phyloP scores from a whole-genome alignment of 2,113 vertebrate species.

The Panurus biarmicus region DNA sequence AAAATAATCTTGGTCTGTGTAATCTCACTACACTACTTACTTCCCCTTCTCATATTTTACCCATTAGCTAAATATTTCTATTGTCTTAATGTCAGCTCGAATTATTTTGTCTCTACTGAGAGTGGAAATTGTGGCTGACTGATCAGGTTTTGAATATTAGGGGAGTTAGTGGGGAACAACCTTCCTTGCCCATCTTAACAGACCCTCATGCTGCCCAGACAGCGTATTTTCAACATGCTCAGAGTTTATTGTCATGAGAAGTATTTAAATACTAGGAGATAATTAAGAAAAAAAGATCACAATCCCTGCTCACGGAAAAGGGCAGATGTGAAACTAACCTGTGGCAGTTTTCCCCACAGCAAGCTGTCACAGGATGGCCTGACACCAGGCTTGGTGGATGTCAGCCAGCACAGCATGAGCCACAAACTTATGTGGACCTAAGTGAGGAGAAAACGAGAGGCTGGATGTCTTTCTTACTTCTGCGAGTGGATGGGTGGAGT shows the following conservation, averaged over 20 bases:
- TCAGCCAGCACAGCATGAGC: background rate
- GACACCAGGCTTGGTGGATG: background rate
- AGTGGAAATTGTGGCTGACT: background rate
- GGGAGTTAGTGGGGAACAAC: background rate
- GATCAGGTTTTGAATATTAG: background rate
- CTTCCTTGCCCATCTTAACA: background rate
- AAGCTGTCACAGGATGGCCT: background rate
- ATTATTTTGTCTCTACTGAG: background rate
- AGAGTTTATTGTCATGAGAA: background rate
- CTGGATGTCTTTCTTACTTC: background rate
- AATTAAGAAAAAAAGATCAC: background rate
- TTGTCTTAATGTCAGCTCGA: background rate
- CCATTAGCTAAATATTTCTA: background rate
- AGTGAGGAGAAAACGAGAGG: background rate
- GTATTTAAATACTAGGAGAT: background rate
- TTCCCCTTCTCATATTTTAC: background rate
- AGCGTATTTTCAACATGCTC: background rate
- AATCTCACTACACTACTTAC: background rate
- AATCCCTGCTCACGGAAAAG: background rate
- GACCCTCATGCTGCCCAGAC: background rate
- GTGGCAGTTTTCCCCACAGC: background rate
- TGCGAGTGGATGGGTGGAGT: accelerated
- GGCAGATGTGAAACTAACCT: background rate
- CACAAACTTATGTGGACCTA: background rate
- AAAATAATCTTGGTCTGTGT: background rate